Conservation (phyloP, 2,113 vertebrate genomes). For the Pseudois nayaur region DNA sequence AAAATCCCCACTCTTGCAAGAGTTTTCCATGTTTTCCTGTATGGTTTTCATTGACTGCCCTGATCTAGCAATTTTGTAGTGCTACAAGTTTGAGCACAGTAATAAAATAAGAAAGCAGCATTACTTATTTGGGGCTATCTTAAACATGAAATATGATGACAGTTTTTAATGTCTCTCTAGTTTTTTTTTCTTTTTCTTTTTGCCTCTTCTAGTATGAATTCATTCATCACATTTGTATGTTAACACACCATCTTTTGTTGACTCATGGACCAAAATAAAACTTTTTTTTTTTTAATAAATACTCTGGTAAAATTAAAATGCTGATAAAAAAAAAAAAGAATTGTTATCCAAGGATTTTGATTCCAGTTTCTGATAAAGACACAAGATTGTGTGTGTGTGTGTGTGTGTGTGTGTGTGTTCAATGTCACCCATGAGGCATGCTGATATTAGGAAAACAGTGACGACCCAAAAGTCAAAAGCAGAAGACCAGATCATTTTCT, state of each 20-base stretch:
- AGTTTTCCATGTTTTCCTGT: not conserved
- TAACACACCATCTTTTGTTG: conserved; percentile 13
- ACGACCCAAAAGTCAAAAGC: not conserved
- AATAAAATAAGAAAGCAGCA: conserved; percentile 33
- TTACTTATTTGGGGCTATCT: not conserved
- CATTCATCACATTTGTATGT: not conserved
- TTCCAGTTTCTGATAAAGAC: not conserved
- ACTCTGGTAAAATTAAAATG: not conserved
- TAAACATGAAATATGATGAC: conserved; percentile 46
- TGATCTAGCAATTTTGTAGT: not conserved
- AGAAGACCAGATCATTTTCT: not conserved
- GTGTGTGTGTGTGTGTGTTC: not conserved
- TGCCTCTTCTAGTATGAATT: not conserved
- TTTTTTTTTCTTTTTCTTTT: not conserved
- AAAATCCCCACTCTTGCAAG: not conserved
- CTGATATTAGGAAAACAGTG: not conserved
- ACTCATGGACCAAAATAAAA: not conserved
- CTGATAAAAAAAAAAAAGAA: not conserved
- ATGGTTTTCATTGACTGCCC: conserved; percentile 43
- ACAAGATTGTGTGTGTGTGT: not conserved
- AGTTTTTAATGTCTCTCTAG: not conserved
- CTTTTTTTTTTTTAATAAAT: not conserved
- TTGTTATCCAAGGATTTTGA: not conserved
- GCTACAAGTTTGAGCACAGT: not conserved
- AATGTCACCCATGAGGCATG: not conserved